These are phyloP conservation scores for Poecilia latipinna DNA, from an alignment of 2,113 vertebrate species.

Conservation along the genomic window DNA sequence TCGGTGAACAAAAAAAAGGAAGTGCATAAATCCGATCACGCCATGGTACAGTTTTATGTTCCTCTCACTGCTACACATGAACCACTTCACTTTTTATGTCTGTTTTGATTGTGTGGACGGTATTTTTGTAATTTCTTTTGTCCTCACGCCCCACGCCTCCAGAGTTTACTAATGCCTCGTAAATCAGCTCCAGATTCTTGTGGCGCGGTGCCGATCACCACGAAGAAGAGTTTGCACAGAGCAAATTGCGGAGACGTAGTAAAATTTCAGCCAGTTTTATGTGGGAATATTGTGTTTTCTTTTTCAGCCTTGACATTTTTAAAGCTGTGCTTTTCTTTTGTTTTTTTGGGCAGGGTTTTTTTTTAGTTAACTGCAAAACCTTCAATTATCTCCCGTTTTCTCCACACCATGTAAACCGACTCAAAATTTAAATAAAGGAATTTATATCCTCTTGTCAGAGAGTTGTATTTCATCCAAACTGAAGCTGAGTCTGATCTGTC, in stretches of 20 bases:
- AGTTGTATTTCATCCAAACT: constrained; percentile 34
- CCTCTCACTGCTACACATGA: constrained; percentile 26
- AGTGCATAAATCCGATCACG: constrained; percentile 17
- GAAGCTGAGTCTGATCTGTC: constrained; percentile 8
- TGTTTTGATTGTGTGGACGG: constrained; percentile 43
- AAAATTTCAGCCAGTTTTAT: constrained; percentile 10
- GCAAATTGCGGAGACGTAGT: constrained; percentile 11
- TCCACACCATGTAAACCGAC: constrained; percentile 7
- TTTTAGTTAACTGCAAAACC: constrained; percentile 4
- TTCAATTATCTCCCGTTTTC: neutral
- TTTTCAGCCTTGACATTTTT: neutral
- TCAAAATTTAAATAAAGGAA: constrained; percentile 22
- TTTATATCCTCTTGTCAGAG: constrained; percentile 20
- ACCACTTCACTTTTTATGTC: constrained; percentile 30
- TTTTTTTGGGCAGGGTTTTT: no score
- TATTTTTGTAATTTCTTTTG: constrained; percentile 54
- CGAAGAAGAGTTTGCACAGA: constrained; percentile 36
- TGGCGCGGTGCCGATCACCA: constrained; percentile 44
- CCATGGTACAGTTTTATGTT: constrained; percentile 28
- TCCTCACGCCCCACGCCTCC: constrained; percentile 38
- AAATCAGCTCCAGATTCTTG: constrained; percentile 57
- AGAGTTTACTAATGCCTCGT: constrained; percentile 48
- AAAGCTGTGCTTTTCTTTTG: constrained; percentile 1
- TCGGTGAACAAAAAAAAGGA: neutral
- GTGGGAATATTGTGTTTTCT: neutral